Evolutionary conservation across 1,140 invertebrate genomes (phyloP).

Genomic region (Trinorchestia longiramus): DNA sequence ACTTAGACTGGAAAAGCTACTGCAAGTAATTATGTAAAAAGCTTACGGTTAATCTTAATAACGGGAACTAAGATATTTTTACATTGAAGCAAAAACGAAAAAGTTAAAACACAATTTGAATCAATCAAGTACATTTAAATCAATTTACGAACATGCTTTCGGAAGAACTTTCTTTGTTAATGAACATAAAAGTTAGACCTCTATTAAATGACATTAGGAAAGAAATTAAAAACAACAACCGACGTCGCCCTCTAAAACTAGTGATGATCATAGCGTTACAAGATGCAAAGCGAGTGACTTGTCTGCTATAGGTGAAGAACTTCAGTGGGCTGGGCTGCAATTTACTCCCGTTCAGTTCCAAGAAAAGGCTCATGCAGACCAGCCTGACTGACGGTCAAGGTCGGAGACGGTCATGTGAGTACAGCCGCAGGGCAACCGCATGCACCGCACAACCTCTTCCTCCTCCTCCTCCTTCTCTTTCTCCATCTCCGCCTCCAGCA

Average conservation of each 20-base stretch:
- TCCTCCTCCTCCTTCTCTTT: neutral
- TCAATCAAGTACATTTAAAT: too few species aligned
- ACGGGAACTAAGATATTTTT: neutral
- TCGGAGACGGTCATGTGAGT: slow-evolving; percentile 31
- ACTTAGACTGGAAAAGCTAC: neutral
- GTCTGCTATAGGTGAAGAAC: neutral
- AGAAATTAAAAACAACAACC: neutral
- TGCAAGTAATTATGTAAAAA: too few species aligned
- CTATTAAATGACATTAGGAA: neutral
- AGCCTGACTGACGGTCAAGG: slow-evolving; percentile 45
- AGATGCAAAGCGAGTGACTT: neutral
- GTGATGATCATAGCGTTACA: neutral
- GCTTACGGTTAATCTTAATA: neutral
- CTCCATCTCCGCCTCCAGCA: neutral
- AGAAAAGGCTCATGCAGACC: neutral
- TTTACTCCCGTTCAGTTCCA: slow-evolving; percentile 50
- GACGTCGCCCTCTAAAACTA: neutral
- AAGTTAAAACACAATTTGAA: too few species aligned
- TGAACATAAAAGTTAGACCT: neutral
- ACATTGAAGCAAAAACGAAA: neutral
- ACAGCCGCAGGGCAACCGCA: slow-evolving; percentile 33
- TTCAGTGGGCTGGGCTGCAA: slow-evolving; percentile 4
- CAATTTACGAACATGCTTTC: neutral
- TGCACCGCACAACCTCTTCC: neutral
- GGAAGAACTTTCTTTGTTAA: neutral